Evolutionary conservation across 2,113 vertebrate genomes (phyloP), one percentile per base, ranked within the genome.

Genomic region (Solea solea): DNA sequence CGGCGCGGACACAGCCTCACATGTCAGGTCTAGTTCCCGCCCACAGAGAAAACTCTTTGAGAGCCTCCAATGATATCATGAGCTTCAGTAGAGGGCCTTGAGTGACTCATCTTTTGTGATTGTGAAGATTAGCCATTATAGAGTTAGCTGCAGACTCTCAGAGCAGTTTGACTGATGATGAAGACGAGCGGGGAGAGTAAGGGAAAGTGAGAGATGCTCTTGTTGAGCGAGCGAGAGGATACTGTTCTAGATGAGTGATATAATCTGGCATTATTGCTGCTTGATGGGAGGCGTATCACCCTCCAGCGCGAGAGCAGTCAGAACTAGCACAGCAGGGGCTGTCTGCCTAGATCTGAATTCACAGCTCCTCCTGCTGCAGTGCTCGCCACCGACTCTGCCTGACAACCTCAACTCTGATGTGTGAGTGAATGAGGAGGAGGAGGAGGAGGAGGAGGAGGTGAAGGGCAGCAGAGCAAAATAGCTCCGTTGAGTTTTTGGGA

Each of bases 231-330:
- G 70, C 74, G 78, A 64, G 82, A 78, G 82, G 75, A 66, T 81
- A 79, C 85, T 82, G 80, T 62, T 88, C 74, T 71, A 81, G 82
- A 87, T 78, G 86, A 90, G 79, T 80, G 86, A 89, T 83, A 86
- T 86, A 84, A 90, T 89, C 83, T 86, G 84, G 82, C 86, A 85
- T 87, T 86, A 89, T 78, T 86, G 88, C 86, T 76, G 82, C 86
- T 85, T 88, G 88, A 89, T 82, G 72, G 82, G 88, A 86, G 84
- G 85, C 71, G 40, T 71, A 76, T 88, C 81, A 72, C 73, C 85
- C 87, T 83, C 67, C 66, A 82, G 80, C 66, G 45, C 67, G 45
- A 78, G 78, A 66, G 72, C 86, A 82, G 85, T 89, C 83, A 88
- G 86, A 87, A 66, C 81, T 74, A 8, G 84, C 85, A 46, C 87